These are phyloP conservation scores for Apodemus sylvaticus DNA, from an alignment of 2,113 vertebrate species.

Conservation along the genomic window DNA sequence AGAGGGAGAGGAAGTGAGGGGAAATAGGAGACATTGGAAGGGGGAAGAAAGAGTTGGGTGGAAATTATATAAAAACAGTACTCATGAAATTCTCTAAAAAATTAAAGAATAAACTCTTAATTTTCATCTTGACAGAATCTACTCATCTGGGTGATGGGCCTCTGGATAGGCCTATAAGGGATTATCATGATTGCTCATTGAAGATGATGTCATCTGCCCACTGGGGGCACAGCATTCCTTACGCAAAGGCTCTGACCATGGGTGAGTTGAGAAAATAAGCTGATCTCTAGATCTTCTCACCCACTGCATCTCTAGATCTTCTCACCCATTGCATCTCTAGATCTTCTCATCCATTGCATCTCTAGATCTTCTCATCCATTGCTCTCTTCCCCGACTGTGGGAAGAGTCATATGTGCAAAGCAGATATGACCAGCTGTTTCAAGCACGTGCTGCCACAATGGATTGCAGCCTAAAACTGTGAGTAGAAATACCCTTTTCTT, in stretches of 20 bases:
- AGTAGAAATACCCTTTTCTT: neutral
- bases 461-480: neutral
- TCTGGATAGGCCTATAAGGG: too few relatives aligned
- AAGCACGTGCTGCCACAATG: neutral
- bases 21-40: neutral
- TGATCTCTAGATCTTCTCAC: neutral
- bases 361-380: too few relatives aligned
- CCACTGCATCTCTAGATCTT: too few relatives aligned
- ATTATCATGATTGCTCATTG: neutral
- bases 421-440: neutral
- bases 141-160: neutral
- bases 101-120: neutral
- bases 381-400: neutral
- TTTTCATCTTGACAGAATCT: neutral
- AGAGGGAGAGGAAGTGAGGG: neutral
- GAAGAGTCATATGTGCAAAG: too few relatives aligned
- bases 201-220: neutral
- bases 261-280: neutral
- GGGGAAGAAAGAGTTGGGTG: too few relatives aligned
- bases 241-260: neutral
- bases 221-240: neutral
- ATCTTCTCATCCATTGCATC: too few relatives aligned
- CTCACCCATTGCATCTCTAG: too few relatives aligned
- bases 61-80: neutral
- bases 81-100: neutral